These are phyloP conservation scores for Tachystola acroxantha DNA, from an alignment of 2,888 invertebrate genomes.

Conservation along the genomic window DNA sequence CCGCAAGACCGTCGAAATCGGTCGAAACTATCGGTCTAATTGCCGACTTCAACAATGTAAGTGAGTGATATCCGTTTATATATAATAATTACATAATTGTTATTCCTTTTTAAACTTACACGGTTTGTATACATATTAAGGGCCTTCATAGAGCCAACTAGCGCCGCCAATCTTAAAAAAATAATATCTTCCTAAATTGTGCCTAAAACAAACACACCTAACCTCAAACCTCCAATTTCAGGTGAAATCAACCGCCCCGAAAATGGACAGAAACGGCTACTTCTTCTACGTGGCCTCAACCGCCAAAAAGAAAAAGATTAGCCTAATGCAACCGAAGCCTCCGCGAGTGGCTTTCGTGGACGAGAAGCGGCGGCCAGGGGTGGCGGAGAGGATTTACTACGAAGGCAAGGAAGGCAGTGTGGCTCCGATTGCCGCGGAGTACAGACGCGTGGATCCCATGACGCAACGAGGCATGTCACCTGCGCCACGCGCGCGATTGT, in stretches of 20 bases:
- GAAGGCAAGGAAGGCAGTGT: conserved; percentile 43
- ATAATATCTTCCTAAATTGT: no score
- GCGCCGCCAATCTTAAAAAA: no score
- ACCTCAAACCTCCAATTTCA: conserved; percentile 25
- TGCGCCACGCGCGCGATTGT: conserved; percentile 66
- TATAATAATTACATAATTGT: no score
- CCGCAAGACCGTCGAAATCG: no score
- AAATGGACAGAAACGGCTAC: conserved; percentile 72
- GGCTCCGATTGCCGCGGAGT: conserved; percentile 45
- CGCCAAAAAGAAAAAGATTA: conserved; percentile 76
- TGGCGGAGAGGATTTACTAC: conserved; percentile 46
- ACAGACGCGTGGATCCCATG: conserved; percentile 51
- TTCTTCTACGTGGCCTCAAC: conserved; percentile 70
- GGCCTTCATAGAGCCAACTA: no score
- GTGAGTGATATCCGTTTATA: no score
- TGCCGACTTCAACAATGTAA: no score
- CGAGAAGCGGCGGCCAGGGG: conserved; percentile 61
- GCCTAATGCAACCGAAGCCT: conserved; percentile 69
- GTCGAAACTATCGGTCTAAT: no score
- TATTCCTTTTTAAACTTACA: no score
- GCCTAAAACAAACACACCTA: not conserved
- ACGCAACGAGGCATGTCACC: conserved; percentile 52
- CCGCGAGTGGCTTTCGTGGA: conserved; percentile 66
- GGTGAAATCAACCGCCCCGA: conserved; percentile 69
- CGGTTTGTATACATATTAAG: no score